Evolutionary conservation across 2,888 invertebrate genomes (phyloP).

Genomic region (Ligdia adustata): DNA sequence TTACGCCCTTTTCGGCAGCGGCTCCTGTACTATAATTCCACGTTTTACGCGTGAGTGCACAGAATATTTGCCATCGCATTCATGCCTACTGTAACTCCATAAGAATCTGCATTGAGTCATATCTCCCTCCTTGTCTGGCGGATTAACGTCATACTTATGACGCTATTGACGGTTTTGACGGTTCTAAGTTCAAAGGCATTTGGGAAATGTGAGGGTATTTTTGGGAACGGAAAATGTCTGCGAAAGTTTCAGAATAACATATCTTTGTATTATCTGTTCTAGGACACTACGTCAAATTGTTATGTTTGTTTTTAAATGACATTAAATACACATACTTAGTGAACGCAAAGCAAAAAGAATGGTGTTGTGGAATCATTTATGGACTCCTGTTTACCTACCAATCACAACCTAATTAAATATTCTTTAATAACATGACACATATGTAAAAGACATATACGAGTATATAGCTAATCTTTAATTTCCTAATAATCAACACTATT

Average conservation of each 20-base stretch:
- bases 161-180: conserved; percentile 72
- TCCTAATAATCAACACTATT: too few species aligned
- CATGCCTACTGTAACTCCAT: conserved; percentile 59
- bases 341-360: too few species aligned
- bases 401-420: too few species aligned
- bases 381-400: too few species aligned
- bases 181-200: conserved; percentile 61
- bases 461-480: too few species aligned
- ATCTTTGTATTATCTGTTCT: too few species aligned
- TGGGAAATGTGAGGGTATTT: conserved; percentile 54
- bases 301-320: too few species aligned
- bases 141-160: conserved; percentile 78
- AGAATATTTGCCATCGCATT: conserved; percentile 77
- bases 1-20: conserved; percentile 64
- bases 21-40: conserved; percentile 67
- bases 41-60: conserved; percentile 79
- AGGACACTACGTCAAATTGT: too few species aligned
- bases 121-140: conserved; percentile 64
- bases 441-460: too few species aligned
- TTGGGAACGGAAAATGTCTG: conserved; percentile 35
- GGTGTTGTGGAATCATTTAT: too few species aligned
- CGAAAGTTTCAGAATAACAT: conserved; percentile 19
- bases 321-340: too few species aligned
- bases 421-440: too few species aligned
- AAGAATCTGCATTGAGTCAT: conserved; percentile 66